Conservation (phyloP, 2,888 invertebrate genomes). For the Campopleginae sp. region DNA sequence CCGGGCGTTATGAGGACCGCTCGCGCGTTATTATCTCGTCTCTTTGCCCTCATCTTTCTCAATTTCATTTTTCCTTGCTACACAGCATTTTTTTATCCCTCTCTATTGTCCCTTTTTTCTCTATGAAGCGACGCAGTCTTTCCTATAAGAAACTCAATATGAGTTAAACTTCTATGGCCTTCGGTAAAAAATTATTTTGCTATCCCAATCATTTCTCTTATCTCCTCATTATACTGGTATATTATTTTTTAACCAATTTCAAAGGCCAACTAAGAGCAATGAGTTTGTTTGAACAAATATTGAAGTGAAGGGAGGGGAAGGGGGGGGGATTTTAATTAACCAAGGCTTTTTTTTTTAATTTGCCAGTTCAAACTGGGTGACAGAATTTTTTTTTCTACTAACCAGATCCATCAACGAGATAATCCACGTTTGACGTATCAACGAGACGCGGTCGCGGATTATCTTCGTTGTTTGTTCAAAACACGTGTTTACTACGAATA, state of each 20-base stretch:
- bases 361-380: background rate
- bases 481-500: conserved; percentile 36
- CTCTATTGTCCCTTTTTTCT: background rate
- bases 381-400: background rate
- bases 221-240: background rate
- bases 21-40: conserved; percentile 60
- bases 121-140: background rate
- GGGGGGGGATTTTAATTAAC: background rate
- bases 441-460: background rate
- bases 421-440: conserved; percentile 38
- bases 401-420: background rate
- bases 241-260: background rate
- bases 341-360: background rate
- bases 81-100: conserved; percentile 24
- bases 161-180: background rate
- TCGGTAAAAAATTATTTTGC: background rate
- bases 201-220: background rate
- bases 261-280: background rate
- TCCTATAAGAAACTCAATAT: background rate
- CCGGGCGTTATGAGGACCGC: conserved; percentile 34
- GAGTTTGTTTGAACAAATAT: background rate
- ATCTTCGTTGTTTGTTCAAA: conserved; percentile 35
- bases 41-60: conserved; percentile 44
- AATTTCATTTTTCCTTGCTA: conserved; percentile 47
- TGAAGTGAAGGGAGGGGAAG: background rate